These are phyloP conservation scores for Chiridota heheva DNA, from an alignment of 35 echinoderm and acorn worm genomes.

Conservation along the genomic window DNA sequence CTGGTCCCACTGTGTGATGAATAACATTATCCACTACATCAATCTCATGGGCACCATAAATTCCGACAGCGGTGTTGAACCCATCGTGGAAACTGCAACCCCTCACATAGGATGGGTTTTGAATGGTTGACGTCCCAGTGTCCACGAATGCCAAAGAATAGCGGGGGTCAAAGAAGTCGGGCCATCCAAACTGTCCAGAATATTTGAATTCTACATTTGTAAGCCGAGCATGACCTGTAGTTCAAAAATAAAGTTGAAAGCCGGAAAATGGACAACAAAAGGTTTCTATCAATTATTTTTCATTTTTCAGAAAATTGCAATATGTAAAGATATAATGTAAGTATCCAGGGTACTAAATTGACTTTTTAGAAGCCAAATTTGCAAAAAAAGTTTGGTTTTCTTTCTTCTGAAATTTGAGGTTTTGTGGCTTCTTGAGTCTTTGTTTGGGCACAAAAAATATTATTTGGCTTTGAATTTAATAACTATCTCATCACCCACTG, in stretches of 20 bases:
- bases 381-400: too few relatives aligned
- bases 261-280: too few relatives aligned
- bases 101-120: slow-evolving; percentile 27
- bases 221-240: slow-evolving; percentile 54
- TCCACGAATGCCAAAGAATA: slow-evolving; percentile 64
- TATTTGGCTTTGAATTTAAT: too few relatives aligned
- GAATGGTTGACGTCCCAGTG: neutral
- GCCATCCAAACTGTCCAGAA: slow-evolving; percentile 51
- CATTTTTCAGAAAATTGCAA: too few relatives aligned
- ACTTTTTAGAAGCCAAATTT: too few relatives aligned
- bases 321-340: too few relatives aligned
- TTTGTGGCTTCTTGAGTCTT: too few relatives aligned
- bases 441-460: too few relatives aligned
- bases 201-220: slow-evolving; percentile 66
- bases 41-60: slow-evolving; percentile 34
- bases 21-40: slow-evolving; percentile 60
- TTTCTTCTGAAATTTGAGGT: too few relatives aligned
- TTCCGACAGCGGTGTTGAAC: slow-evolving; percentile 63
- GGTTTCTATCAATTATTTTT: too few relatives aligned
- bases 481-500: too few relatives aligned
- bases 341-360: too few relatives aligned
- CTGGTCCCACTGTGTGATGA: slow-evolving; percentile 69
- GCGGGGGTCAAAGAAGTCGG: slow-evolving; percentile 59
- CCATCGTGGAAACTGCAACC: slow-evolving; percentile 70
- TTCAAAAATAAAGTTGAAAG: neutral